These are phyloP conservation scores for Periparus ater DNA, from an alignment of 2,797 vertebrate species.

Conservation along the genomic window DNA sequence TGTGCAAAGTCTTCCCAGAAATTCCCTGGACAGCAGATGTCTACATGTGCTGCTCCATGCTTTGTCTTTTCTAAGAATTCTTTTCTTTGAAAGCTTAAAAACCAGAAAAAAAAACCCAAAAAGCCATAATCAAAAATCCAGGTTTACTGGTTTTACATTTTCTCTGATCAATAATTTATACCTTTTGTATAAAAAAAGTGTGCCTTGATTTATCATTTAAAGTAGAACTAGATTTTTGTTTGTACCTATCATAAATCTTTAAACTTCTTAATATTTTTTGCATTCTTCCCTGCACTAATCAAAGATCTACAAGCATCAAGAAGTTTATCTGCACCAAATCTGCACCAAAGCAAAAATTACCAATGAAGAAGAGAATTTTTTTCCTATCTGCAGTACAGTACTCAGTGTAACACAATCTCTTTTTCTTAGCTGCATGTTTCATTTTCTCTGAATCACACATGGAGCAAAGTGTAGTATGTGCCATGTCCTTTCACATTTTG, in stretches of 20 bases:
- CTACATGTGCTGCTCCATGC: neutral
- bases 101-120: neutral
- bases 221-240: neutral
- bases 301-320: neutral
- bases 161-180: neutral
- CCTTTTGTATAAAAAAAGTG: neutral
- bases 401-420: neutral
- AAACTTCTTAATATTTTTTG: neutral
- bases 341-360: neutral
- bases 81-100: neutral
- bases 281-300: neutral
- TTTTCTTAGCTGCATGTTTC: neutral
- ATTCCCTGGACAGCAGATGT: neutral
- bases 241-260: neutral
- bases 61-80: neutral
- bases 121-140: neutral
- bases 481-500: neutral
- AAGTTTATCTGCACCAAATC: neutral
- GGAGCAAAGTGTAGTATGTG: neutral
- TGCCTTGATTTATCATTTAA: neutral
- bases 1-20: neutral
- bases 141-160: neutral
- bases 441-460: neutral
- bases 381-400: neutral
- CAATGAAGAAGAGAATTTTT: neutral